Percentiles rank a stretch among this genome's conserved stretches.
These are phyloP conservation scores for Drosophila lini DNA, from an alignment of 1,140 invertebrate genomes.

Conservation along the genomic window DNA sequence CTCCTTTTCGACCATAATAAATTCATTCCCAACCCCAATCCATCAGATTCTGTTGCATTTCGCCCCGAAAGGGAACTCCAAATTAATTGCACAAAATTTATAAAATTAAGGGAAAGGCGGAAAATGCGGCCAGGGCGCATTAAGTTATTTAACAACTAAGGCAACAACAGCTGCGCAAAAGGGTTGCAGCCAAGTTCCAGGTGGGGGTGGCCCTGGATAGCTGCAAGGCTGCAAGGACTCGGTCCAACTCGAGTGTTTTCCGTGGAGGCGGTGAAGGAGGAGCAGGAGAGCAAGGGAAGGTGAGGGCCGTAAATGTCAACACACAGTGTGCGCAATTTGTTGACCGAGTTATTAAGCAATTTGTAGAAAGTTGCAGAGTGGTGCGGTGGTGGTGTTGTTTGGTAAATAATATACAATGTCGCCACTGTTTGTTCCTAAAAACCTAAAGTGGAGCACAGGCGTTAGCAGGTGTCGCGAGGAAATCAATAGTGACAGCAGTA, in stretches of 20 bases:
- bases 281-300: no score
- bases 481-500: slow-evolving; percentile 34
- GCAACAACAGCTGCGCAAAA: slow-evolving; percentile 37
- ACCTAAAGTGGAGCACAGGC: slow-evolving; percentile 24
- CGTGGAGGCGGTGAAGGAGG: no score
- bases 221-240: slow-evolving; percentile 7
- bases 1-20: slow-evolving; percentile 2
- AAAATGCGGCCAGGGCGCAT: slow-evolving; percentile 15
- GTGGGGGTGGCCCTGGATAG: slow-evolving; percentile 17
- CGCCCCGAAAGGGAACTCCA: neutral
- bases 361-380: slow-evolving; percentile 36
- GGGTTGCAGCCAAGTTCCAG: slow-evolving; percentile 15
- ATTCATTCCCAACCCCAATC: neutral
- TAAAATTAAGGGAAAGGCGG: slow-evolving; percentile 13
- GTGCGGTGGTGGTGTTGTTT: slow-evolving; percentile 9
- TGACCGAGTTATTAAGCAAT: slow-evolving; percentile 51
- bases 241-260: neutral
- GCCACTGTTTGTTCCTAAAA: neutral
- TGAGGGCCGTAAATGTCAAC: slow-evolving; percentile 37
- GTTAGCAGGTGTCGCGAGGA: slow-evolving; percentile 21
- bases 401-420: slow-evolving; percentile 42
- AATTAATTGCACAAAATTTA: slow-evolving; percentile 61
- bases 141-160: slow-evolving; percentile 44
- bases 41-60: slow-evolving; percentile 4
- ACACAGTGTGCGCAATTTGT: slow-evolving; percentile 49